Base-by-base conservation (phyloP, 2,113 vertebrate genomes). In the Halichoeres trimaculatus region DNA sequence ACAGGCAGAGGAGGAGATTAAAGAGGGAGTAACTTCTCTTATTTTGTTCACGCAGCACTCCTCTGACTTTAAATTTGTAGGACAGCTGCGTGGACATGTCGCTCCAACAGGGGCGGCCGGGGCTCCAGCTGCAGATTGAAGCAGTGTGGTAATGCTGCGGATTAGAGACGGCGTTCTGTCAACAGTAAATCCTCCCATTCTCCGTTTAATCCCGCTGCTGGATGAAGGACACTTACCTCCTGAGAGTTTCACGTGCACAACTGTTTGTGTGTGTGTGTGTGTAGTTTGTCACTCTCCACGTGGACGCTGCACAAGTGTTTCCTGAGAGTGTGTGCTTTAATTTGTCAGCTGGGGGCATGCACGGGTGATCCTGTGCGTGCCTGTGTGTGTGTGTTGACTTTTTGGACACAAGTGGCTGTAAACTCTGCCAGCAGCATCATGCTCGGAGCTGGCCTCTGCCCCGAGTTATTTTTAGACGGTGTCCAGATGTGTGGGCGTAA, bases 101-200 rank as follows among this genome's bases (percentile, higher is more conserved):
- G 23, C n/a, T 16, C 1, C 20, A 22, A 30, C 30, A 30, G 2
- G 50, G 48, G 22, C 22, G 10, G 36, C 23, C 20, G 10, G 17
- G n/a, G 6, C 64, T 80, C 76, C 73, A 78, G 70, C 74, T 80
- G 80, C 70, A 70, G 85, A 89, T 73, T 75, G 63, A 74, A 70
- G 58, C 70, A 23, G 47, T 47, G 77, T 81, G 71, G 36, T 81
- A 74, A 85, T 63, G 65, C 85, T 58, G 66, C 5, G 64, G 91
- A 93, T 92, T 93, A 91, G 60, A 55, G 61, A 45, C 80, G 63
- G 74, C 74, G 73, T 73, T 85, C 79, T 75, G 84, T 83, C 82
- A 60, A 80, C 60, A 45, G 53, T 59, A 88, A 86, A 88, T 80
- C 86, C 63, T 53, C 62, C 58, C 17, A 52, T 72, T 65, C 78